phyloP scores from a whole-genome alignment of 2,113 vertebrate species.

The Tauraco erythrolophus region DNA sequence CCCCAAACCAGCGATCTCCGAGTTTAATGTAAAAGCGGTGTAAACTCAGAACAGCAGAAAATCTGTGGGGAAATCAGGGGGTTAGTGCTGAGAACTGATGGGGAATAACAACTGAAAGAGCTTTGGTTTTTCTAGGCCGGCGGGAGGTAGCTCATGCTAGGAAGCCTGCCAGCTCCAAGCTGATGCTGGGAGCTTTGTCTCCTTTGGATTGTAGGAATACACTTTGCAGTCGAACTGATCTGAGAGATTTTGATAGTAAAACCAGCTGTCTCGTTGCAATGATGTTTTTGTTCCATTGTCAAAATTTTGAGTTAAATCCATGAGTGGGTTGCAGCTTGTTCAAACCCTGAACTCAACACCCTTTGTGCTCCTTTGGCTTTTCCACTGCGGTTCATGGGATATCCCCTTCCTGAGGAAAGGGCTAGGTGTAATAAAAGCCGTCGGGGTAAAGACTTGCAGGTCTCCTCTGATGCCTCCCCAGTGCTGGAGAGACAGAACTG shows the following conservation, averaged over 20 bases:
- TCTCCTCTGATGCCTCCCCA: neutral
- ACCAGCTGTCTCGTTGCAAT: conserved; percentile 60
- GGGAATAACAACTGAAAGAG: conserved; percentile 62
- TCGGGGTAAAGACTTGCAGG: neutral
- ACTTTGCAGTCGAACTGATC: conserved; percentile 48
- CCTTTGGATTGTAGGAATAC: conserved; percentile 9
- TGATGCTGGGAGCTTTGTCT: conserved; percentile 42
- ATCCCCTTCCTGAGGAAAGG: conserved; percentile 52
- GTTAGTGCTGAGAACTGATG: conserved; percentile 53
- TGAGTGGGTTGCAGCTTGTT: conserved; percentile 50
- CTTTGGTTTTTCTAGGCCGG: conserved; percentile 56
- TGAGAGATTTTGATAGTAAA: conserved; percentile 62
- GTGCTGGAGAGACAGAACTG: neutral
- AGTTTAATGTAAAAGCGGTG: conserved; percentile 3
- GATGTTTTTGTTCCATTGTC: conserved; percentile 61
- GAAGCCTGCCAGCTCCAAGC: conserved; percentile 30
- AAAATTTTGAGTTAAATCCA: conserved; percentile 57
- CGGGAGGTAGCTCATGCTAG: conserved; percentile 44
- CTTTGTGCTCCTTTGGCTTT: conserved; percentile 57
- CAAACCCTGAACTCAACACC: conserved; percentile 43
- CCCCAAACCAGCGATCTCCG: neutral
- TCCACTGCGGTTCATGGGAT: conserved; percentile 31
- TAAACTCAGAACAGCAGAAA: conserved; percentile 46
- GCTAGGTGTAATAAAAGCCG: conserved; percentile 49
- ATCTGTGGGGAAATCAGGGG: conserved; percentile 41